A percentile compares a stretch with the other conserved stretches of the same genome.
Conservation (phyloP, 2,797 vertebrate genomes). For the Tragelaphus oryx region DNA sequence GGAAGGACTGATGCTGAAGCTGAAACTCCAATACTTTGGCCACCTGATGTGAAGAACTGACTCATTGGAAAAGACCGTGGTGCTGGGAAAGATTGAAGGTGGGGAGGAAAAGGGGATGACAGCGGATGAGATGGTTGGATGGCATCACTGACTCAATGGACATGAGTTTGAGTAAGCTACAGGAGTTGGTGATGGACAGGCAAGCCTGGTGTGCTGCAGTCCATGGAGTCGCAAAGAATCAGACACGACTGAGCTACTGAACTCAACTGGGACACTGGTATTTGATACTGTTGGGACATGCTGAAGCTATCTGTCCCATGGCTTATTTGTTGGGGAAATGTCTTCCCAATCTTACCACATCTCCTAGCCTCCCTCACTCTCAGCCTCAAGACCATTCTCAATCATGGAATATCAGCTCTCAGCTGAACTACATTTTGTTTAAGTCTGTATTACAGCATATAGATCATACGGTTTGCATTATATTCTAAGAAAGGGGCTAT, state of each 20-base stretch:
- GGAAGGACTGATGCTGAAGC: background rate
- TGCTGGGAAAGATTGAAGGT: background rate
- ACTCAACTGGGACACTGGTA: background rate
- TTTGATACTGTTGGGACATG: background rate
- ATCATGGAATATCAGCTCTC: background rate
- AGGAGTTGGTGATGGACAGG: background rate
- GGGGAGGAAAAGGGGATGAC: background rate
- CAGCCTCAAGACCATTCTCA: background rate
- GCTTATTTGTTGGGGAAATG: background rate
- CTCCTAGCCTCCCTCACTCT: background rate
- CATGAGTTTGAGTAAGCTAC: background rate
- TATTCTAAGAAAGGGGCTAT: background rate
- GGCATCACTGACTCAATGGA: background rate
- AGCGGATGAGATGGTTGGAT: background rate
- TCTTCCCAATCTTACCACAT: background rate
- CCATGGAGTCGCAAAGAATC: background rate
- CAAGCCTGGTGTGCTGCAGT: background rate
- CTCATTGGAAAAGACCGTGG: background rate
- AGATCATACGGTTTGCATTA: too few relatives aligned
- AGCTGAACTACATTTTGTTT: background rate
- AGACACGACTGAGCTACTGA: background rate
- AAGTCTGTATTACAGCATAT: background rate
- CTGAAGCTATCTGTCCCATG: background rate
- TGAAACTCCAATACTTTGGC: background rate
- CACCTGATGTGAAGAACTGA: background rate